Conservation (phyloP, 2,113 vertebrate genomes). For the Pachypanchax playfairii region DNA sequence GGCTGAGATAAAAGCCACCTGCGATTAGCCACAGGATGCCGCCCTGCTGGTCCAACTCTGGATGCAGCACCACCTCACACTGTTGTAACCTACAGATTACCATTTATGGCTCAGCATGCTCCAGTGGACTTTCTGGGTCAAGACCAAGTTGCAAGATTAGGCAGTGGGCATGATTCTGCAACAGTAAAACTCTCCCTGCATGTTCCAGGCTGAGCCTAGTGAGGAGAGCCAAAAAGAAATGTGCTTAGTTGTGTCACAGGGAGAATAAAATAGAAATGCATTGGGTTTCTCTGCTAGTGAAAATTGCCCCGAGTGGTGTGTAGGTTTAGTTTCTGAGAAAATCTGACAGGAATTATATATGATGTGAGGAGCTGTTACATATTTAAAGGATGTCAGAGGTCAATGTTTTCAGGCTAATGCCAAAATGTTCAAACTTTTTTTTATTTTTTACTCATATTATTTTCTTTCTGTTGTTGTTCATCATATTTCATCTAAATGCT, state of each 20-base stretch:
- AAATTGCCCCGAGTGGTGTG: slow-evolving; percentile 42
- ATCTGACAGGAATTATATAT: slow-evolving; percentile 14
- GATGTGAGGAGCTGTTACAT: slow-evolving; percentile 26
- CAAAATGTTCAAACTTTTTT: slow-evolving; percentile 17
- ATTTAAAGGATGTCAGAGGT: slow-evolving; percentile 30
- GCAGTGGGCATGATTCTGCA: slow-evolving; percentile 55
- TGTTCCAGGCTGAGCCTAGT: slow-evolving; percentile 32
- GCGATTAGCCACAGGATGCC: slow-evolving; percentile 62
- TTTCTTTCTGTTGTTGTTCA: background rate
- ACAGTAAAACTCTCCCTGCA: slow-evolving; percentile 46
- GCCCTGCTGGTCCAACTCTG: slow-evolving; percentile 63
- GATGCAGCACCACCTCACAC: slow-evolving; percentile 53
- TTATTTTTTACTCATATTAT: slow-evolving; percentile 6
- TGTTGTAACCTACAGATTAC: slow-evolving; percentile 72
- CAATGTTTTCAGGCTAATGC: background rate
- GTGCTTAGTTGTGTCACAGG: slow-evolving; percentile 55
- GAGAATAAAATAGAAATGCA: slow-evolving; percentile 57
- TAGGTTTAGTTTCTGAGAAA: slow-evolving; percentile 18
- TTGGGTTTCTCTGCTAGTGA: slow-evolving; percentile 52
- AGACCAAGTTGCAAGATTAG: slow-evolving; percentile 66
- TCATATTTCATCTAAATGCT: background rate
- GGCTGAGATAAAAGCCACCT: slow-evolving; percentile 65
- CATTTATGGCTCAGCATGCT: slow-evolving; percentile 71
- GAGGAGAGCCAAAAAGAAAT: slow-evolving; percentile 49
- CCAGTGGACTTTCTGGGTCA: slow-evolving; percentile 72